Percentiles rank a stretch among this genome's conserved stretches.
Conservation (phyloP, 2,797 vertebrate genomes). For the Acridotheres tristis region DNA sequence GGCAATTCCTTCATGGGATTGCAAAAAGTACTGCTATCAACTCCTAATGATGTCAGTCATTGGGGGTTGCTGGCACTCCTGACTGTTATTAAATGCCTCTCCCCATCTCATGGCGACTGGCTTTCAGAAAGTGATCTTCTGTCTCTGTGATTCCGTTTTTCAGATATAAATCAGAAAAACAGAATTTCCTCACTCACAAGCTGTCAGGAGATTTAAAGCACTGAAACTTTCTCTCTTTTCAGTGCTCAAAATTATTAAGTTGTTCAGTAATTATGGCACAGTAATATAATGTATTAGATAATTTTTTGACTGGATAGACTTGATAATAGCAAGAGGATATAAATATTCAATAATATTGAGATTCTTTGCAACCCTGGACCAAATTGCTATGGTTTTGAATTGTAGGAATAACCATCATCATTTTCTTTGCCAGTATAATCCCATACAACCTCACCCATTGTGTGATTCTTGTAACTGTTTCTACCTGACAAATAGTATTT, state of each 20-base stretch:
- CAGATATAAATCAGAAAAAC: not conserved
- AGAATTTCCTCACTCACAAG: not conserved
- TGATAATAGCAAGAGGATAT: not conserved
- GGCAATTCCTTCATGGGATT: not conserved
- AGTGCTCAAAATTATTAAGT: not conserved
- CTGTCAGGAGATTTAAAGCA: not conserved
- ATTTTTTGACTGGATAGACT: not conserved
- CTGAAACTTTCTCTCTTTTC: not conserved
- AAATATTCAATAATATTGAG: not conserved
- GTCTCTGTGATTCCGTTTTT: not conserved
- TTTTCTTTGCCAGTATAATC: not conserved
- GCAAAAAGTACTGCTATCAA: not conserved
- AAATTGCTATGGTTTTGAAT: not conserved
- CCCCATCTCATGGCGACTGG: not conserved
- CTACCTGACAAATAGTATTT: not conserved
- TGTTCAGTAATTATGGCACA: not conserved
- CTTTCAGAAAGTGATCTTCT: not conserved
- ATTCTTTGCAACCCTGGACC: not conserved
- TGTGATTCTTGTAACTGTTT: not conserved
- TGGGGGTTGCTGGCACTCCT: not conserved
- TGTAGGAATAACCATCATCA: not conserved
- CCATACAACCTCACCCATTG: not conserved
- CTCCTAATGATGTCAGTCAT: not conserved
- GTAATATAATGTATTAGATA: not conserved
- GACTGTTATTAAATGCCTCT: not conserved